Evolutionary conservation across 1,140 invertebrate species (phyloP), one percentile per base, ranked within the genome.

Genomic region (Anoplolepis gracilipes): DNA sequence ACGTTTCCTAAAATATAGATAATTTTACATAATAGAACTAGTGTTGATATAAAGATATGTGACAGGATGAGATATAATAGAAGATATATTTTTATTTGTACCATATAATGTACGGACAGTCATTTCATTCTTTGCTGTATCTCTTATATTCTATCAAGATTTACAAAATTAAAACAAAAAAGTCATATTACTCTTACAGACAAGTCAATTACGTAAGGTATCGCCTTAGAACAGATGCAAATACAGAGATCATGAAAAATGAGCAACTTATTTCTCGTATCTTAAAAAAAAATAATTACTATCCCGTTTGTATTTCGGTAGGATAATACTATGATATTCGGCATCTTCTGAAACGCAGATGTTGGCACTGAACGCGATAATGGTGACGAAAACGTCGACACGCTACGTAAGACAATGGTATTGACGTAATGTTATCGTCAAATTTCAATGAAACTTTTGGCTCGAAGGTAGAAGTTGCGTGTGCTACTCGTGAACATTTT

Each of bases 351-450:
- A 65, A 87, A 46, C 82, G 77, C 72, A 84, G 88, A 53, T 86
- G 85, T 82, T 89, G 88, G 88, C 86, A 87, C 65, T 77, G 75
- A 87, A 87, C 81, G 72, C 22, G 65, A 70, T 30, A 86, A 87
- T 55, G 67, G 53, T 88, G 72, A 79, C 77, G 88, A 70, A 88
- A 90, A 87, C 73, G 77, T 88, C 72, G 77, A 57, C 28, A 46
- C 46, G 33, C 11, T 28, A 13, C 65, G 67, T 77, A 85, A 90
- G 36, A 76, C 69, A 82, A 65, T 59, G 57, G 33, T 76, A 39
- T 59, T 33, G 62, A 5, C 62, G 42, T 88, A 85, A 86, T 82
- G 49, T 89, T 55, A 69, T 36, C 57, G 4, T 13, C 10, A 46
- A 88, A 76, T 85, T 87, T 85, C 25, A 59, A 69, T 57, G 69